phyloP scores from a whole-genome alignment of 2,888 invertebrate genomes.

The Nowickia ferox region DNA sequence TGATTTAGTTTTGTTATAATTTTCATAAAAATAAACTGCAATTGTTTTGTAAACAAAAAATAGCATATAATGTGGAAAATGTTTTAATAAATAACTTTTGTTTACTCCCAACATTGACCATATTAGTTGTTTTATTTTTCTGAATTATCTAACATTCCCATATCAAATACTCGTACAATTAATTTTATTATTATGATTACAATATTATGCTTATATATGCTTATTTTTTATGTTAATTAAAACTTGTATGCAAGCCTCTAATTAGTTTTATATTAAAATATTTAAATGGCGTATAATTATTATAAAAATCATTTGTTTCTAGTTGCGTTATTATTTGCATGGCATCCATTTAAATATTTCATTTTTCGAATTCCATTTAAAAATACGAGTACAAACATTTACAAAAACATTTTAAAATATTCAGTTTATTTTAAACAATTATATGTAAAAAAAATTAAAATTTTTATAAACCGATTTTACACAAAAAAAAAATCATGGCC shows the following conservation, averaged over 20 bases:
- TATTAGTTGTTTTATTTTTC: background rate
- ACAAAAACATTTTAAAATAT: slow-evolving; percentile 9
- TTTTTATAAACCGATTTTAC: no score
- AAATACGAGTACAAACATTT: slow-evolving; percentile 13
- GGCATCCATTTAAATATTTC: background rate
- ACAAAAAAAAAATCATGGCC: background rate
- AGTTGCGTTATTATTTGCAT: no score
- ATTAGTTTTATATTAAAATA: background rate
- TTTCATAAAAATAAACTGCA: background rate
- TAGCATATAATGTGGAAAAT: background rate
- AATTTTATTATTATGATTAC: slow-evolving; percentile 8
- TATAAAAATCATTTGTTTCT: background rate
- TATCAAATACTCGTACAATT: background rate
- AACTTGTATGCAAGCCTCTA: background rate
- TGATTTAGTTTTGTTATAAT: slow-evolving; percentile 5
- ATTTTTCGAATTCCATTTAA: background rate
- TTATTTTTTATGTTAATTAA: slow-evolving; percentile 5
- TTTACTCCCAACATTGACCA: background rate
- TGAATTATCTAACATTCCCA: background rate
- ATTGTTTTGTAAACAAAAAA: background rate
- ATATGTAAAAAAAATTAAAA: slow-evolving; percentile 27
- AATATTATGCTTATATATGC: background rate
- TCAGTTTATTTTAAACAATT: slow-evolving; percentile 4
- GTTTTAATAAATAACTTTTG: background rate
- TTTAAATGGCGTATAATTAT: no score